A percentile compares a stretch with the other conserved stretches of the same genome.
phyloP scores from a whole-genome alignment of 2,888 invertebrate genomes.

The Sarcophaga subvicina region DNA sequence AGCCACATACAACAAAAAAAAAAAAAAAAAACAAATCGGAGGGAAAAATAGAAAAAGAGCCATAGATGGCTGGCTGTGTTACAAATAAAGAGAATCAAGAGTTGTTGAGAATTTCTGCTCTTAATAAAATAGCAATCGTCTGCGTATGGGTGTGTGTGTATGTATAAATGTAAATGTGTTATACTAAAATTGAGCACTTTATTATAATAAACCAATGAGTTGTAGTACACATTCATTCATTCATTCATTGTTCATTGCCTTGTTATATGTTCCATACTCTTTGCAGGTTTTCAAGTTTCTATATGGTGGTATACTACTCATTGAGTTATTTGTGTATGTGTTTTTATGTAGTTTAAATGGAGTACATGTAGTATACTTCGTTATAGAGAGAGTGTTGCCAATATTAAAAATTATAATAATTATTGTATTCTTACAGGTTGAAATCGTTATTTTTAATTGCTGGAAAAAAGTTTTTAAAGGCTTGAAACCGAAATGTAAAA shows the following conservation, averaged over 20 bases:
- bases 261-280: slow-evolving; percentile 35
- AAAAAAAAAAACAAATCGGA: not conserved
- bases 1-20: slow-evolving; percentile 4
- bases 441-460: too few relatives aligned
- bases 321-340: not conserved
- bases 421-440: not conserved
- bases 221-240: slow-evolving; percentile 2
- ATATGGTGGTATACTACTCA: slow-evolving; percentile 10
- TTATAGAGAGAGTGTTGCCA: slow-evolving; percentile 18
- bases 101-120: slow-evolving; percentile 48
- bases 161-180: not conserved
- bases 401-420: too few relatives aligned
- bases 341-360: slow-evolving; percentile 1
- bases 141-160: not conserved
- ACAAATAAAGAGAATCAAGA: slow-evolving; percentile 57
- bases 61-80: not conserved
- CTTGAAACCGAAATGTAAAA: too few relatives aligned
- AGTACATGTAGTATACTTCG: slow-evolving; percentile 28
- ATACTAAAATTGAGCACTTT: slow-evolving; percentile 52
- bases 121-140: not conserved
- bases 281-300: not conserved
- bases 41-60: not conserved
- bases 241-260: slow-evolving; percentile 59
- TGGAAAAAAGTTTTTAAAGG: too few relatives aligned
- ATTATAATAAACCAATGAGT: slow-evolving; percentile 63